Evolutionary conservation across 2,113 vertebrate species (phyloP).

Genomic region (Cyphomyrus plagiostoma): DNA sequence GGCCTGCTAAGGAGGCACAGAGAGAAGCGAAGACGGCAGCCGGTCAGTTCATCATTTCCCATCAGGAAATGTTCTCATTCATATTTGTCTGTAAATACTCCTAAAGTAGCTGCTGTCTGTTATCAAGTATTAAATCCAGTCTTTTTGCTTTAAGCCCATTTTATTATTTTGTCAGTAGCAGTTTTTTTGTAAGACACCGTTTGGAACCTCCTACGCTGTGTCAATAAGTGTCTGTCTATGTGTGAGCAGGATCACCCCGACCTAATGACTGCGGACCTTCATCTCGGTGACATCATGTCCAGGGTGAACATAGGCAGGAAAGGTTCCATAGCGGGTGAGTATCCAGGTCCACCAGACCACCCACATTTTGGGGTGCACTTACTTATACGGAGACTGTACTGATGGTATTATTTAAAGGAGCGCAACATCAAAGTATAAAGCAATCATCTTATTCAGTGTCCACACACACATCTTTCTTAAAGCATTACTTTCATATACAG

Average conservation of each 20-base stretch:
- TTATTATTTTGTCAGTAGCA: neutral
- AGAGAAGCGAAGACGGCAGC: slow-evolving; percentile 87
- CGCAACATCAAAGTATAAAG: neutral
- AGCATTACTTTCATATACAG: neutral
- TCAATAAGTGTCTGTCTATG: slow-evolving; percentile 8
- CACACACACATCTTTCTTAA: neutral
- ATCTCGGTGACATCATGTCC: slow-evolving; percentile 83
- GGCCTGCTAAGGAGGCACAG: slow-evolving; percentile 82
- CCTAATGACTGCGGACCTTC: slow-evolving; percentile 79
- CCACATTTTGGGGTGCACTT: neutral
- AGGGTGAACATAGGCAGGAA: slow-evolving; percentile 87
- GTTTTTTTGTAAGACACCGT: neutral
- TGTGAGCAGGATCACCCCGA: slow-evolving; percentile 84
- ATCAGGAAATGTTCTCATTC: neutral
- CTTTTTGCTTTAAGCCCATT: neutral
- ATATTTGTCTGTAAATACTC: neutral
- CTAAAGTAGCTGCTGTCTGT: neutral
- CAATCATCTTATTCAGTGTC: neutral
- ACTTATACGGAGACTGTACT: neutral
- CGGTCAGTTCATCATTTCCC: slow-evolving; percentile 61
- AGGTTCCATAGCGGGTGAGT: slow-evolving; percentile 77
- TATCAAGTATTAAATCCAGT: neutral
- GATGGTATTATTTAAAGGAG: neutral
- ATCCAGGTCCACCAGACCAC: neutral
- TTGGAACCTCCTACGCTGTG: neutral